Percentiles rank a stretch among this genome's conserved stretches.
These are phyloP conservation scores for Agriotes lineatus DNA, from an alignment of 2,888 invertebrate genomes.

Conservation along the genomic window DNA sequence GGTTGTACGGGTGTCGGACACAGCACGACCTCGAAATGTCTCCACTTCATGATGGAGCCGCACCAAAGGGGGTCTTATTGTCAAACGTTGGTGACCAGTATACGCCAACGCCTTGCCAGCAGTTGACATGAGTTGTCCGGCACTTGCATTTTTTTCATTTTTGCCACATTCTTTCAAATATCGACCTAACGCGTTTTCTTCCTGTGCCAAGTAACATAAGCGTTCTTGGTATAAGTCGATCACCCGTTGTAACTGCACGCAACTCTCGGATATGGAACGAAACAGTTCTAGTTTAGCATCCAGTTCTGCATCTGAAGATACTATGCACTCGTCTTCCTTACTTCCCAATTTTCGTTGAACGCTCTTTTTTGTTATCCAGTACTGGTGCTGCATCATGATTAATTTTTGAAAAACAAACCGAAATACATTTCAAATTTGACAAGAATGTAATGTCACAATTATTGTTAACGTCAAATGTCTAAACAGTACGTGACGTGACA, in stretches of 20 bases:
- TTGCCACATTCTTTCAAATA: slow-evolving; percentile 95
- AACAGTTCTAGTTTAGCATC: slow-evolving; percentile 96
- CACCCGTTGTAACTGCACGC: slow-evolving; percentile 86
- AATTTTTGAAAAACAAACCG: background rate
- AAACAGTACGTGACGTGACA: too few species aligned
- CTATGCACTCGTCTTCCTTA: slow-evolving; percentile 97
- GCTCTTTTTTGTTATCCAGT: slow-evolving; percentile 98
- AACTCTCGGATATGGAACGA: slow-evolving; percentile 92
- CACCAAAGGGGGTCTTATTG: slow-evolving; percentile 86
- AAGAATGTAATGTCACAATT: too few species aligned
- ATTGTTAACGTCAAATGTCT: too few species aligned
- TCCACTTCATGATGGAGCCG: slow-evolving; percentile 96
- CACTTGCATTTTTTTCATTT: slow-evolving; percentile 86
- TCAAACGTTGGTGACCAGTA: slow-evolving; percentile 89
- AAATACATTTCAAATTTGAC: too few species aligned
- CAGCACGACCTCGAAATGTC: slow-evolving; percentile 94
- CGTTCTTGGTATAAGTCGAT: slow-evolving; percentile 95
- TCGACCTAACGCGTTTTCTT: slow-evolving; percentile 91
- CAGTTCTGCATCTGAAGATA: slow-evolving; percentile 95
- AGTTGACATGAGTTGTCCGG: slow-evolving; percentile 84
- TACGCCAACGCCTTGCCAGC: slow-evolving; percentile 81
- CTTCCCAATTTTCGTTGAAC: slow-evolving; percentile 93
- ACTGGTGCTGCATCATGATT: slow-evolving; percentile 87
- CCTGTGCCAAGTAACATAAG: slow-evolving; percentile 92
- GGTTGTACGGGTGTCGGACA: slow-evolving; percentile 92